Evolutionary conservation across 2,797 vertebrate genomes (phyloP), one percentile per base, ranked within the genome.

Genomic region (Botia kubotai): DNA sequence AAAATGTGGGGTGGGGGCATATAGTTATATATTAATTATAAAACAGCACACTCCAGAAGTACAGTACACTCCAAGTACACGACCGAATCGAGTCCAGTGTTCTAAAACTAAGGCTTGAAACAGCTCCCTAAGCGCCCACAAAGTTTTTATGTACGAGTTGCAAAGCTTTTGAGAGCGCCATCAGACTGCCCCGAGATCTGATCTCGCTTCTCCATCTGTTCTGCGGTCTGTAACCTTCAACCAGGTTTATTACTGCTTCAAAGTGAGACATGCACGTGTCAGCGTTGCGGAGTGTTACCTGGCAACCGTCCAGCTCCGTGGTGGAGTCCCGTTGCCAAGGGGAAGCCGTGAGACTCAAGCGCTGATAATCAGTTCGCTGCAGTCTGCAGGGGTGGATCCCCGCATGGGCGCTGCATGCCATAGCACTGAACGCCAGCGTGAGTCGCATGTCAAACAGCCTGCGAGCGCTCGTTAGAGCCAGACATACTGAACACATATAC

Each of bases 401-500:
- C 13, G 77, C 70, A 83, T 69, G 3, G 68, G 3, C 0, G 80
- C 84, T 84, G 86, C 86, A 46, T 86, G 86, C 86, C 86, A 48
- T 71, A 33, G 72, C 87, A 78, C 8, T 86, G 75, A 80, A 36
- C 86, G 12, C 12, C 6, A 81, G 29, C 85, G 91, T 89, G 89
- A 86, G 77, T 79, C 0, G 90, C 91, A 92, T 92, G 83, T 82
- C 86, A 91, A 94, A 77, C 43, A 90, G 85, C 5, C 82, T 82
- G 16, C 71, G 29, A 69, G 4, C 86, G 79, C 89, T 88, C 87
- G 75, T 14, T 3, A 0, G 4, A 39, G 4, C 3, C 36, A 39
- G 57, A 26, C 26, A 16, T 72, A 4, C 48, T 43, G 67, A 55
- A 70, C 29, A 79, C 16, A 63, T 48, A 39, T n/a, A 39, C 36